Evolutionary conservation across 2,888 invertebrate species (phyloP), one percentile per base, ranked within the genome.

Genomic region (Scaptomyza caliginosa): DNA sequence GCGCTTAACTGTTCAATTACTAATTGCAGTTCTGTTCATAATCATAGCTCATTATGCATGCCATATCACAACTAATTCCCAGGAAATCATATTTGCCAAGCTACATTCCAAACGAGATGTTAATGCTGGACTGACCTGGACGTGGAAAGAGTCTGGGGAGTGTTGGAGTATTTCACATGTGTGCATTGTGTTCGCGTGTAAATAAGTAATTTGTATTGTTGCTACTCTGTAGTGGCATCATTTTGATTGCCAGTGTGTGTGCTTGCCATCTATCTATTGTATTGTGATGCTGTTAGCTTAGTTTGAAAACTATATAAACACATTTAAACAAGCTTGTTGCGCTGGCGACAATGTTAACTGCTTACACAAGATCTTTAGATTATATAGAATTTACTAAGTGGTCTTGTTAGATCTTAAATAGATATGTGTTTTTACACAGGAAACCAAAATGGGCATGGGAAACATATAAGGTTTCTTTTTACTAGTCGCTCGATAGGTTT

Each of bases 121-220:
- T n/a, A n/a, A n/a, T n/a, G n/a, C n/a, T n/a, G n/a, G n/a, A n/a
- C n/a, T n/a, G n/a, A n/a, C n/a, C n/a, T n/a, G n/a, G n/a, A n/a
- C n/a, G n/a, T n/a, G n/a, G n/a, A n/a, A 8, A 0, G 24, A 11
- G 6, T 28, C 1, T 5, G 11, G 6, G n/a, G 6, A 13, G 10
- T 3, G 34, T 13, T 7, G 5, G 13, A 23, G 8, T n/a, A 11
- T 23, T 8, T 58, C 46, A 56, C 55, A 67, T 64, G 48, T 63
- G 62, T 54, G 50, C 38, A 52, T 48, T 59, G 59, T 56, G 48
- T 19, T 63, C 39, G 70, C 67, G 80, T 82, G 81, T 81, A 78
- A 83, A 81, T 83, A 76, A 70, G 65, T 83, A 81, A 83, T 83
- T 86, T 66, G 71, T 48, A 63, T 64, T 66, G 75, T 77, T 70